Conservation (phyloP, 2,797 vertebrate genomes). For the Tangara arthus region DNA sequence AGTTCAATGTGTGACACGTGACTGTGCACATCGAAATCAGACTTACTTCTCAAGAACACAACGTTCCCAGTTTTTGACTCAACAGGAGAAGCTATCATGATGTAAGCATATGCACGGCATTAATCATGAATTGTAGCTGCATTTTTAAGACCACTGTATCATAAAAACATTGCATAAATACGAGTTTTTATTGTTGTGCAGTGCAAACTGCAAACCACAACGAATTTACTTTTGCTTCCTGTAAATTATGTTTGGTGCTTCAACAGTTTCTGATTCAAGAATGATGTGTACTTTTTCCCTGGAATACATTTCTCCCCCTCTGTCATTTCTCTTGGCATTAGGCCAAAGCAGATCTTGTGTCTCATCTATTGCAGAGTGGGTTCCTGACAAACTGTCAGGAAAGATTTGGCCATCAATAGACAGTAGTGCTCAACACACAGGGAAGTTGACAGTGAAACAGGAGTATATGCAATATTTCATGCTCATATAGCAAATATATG, state of each 20-base stretch:
- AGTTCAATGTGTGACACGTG: neutral
- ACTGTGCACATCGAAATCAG: neutral
- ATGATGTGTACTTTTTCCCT: neutral
- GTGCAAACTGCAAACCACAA: neutral
- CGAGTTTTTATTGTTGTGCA: neutral
- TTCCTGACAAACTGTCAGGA: slow-evolving; percentile 21
- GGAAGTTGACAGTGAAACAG: neutral
- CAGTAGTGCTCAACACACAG: neutral
- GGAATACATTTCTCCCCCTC: neutral
- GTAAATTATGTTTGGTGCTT: neutral
- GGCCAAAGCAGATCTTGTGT: neutral
- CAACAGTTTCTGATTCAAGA: neutral
- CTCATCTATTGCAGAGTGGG: neutral
- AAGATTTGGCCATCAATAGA: slow-evolving; percentile 9
- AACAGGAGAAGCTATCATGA: neutral
- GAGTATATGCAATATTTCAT: neutral
- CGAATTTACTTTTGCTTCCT: neutral
- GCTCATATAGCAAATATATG: neutral
- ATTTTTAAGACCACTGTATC: neutral
- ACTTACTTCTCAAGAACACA: neutral
- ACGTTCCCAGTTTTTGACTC: neutral
- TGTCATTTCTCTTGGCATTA: neutral
- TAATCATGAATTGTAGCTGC: neutral
- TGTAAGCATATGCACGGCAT: neutral
- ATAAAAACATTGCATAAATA: neutral